Evolutionary conservation across 2,797 vertebrate species (phyloP).

Genomic region (Chelon labrosus): DNA sequence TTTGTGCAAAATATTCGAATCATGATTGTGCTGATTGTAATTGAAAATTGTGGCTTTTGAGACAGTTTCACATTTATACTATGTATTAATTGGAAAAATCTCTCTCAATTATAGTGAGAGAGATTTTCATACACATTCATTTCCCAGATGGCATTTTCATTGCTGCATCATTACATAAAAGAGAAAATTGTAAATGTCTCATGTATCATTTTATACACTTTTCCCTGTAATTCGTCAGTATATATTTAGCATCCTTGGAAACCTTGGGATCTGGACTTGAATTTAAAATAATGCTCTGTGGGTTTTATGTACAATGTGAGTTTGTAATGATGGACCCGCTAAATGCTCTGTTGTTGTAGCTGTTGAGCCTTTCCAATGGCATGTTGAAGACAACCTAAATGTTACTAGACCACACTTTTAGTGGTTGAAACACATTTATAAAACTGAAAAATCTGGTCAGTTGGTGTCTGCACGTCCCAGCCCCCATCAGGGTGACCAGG

Average conservation of each 20-base stretch:
- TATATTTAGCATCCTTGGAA: slow-evolving; percentile 69
- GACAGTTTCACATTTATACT: not conserved
- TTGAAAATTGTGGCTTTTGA: not conserved
- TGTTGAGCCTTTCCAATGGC: slow-evolving; percentile 46
- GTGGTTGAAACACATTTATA: slow-evolving; percentile 33
- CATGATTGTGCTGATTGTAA: not conserved
- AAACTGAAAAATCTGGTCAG: slow-evolving; percentile 25
- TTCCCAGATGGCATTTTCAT: slow-evolving; percentile 43
- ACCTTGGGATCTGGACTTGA: slow-evolving; percentile 52
- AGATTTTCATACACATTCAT: slow-evolving; percentile 48
- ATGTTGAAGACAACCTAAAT: slow-evolving; percentile 41
- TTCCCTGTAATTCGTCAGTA: slow-evolving; percentile 59
- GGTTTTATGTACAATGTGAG: slow-evolving; percentile 58
- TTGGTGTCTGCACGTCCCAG: slow-evolving; percentile 12
- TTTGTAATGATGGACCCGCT: slow-evolving; percentile 62
- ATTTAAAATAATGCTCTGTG: slow-evolving; percentile 59
- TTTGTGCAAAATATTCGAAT: not conserved
- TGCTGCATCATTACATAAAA: slow-evolving; percentile 48
- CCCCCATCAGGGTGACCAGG: not conserved
- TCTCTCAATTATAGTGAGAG: slow-evolving; percentile 23
- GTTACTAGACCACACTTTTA: slow-evolving; percentile 32
- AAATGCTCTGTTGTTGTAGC: slow-evolving; percentile 21
- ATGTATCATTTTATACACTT: slow-evolving; percentile 57
- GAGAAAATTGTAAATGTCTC: slow-evolving; percentile 47
- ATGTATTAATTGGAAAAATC: slow-evolving; percentile 17